A percentile compares a stretch with the other conserved stretches of the same genome.
These are phyloP conservation scores for Phalloptychus januarius DNA, from an alignment of 2,797 vertebrate species.

Conservation along the genomic window DNA sequence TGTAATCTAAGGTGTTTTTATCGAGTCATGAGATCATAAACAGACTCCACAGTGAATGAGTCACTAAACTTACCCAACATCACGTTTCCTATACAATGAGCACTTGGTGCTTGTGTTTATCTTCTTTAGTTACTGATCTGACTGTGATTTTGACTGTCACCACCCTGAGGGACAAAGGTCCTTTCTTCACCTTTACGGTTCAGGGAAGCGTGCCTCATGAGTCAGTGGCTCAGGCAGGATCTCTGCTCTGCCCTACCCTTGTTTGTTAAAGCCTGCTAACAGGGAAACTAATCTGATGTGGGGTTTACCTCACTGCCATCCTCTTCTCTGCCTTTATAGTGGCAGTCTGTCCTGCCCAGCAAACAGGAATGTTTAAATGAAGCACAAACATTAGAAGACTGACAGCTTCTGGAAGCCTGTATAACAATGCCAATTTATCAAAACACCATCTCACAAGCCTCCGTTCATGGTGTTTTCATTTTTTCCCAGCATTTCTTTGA, in stretches of 20 bases:
- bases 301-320: constrained; percentile 4
- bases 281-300: constrained; percentile 27
- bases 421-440: neutral
- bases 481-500: neutral
- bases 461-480: neutral
- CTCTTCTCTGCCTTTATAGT: neutral
- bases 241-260: constrained; percentile 45
- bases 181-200: constrained; percentile 4
- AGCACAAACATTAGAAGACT: neutral
- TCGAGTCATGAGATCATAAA: neutral
- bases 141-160: neutral
- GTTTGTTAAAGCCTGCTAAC: constrained; percentile 48
- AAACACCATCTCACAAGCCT: neutral
- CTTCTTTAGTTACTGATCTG: constrained; percentile 10
- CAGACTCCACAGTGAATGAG: neutral
- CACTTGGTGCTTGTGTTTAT: neutral
- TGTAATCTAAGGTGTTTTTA: neutral
- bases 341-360: neutral
- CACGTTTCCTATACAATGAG: neutral
- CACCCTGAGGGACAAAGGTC: constrained; percentile 47
- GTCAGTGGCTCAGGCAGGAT: constrained; percentile 47
- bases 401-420: neutral
- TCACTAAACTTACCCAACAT: neutral
- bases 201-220: constrained; percentile 38
- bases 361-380: neutral